Percentiles rank a stretch among this genome's conserved stretches.
Conservation (phyloP, 2,797 vertebrate genomes). For the Rhinella marina region DNA sequence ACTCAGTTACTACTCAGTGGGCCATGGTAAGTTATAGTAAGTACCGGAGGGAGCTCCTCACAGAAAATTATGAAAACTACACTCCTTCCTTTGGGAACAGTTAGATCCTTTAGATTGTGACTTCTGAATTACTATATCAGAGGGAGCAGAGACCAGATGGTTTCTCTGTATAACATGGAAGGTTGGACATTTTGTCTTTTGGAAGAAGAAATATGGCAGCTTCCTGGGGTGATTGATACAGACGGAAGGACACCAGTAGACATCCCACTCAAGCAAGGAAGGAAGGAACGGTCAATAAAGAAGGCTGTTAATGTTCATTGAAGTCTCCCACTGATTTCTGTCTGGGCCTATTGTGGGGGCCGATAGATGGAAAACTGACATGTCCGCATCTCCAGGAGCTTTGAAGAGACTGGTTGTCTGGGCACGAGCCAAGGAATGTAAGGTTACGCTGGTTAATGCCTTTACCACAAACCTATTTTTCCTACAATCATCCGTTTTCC, state of each 20-base stretch:
- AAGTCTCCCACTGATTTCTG: slow-evolving; percentile 45
- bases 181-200: not conserved
- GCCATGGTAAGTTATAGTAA: not conserved
- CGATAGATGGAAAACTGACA: slow-evolving; percentile 52
- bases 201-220: not conserved
- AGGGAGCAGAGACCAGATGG: not conserved
- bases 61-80: not conserved
- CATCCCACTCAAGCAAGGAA: slow-evolving; percentile 43
- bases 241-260: slow-evolving; percentile 7
- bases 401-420: slow-evolving; percentile 17
- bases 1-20: not conserved
- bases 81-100: not conserved
- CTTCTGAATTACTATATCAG: not conserved
- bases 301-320: slow-evolving; percentile 14
- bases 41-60: not conserved
- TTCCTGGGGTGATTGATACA: not conserved
- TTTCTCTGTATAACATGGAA: not conserved
- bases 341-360: slow-evolving; percentile 36
- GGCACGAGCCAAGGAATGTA: slow-evolving; percentile 48
- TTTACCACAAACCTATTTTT: slow-evolving; percentile 48
- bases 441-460: slow-evolving; percentile 50
- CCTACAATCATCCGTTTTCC: slow-evolving; percentile 54
- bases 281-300: slow-evolving; percentile 41
- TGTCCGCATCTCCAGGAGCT: slow-evolving; percentile 20
- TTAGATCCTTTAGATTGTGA: not conserved